Base-by-base conservation (phyloP, 2,888 invertebrate species). In the Amiota minor region DNA sequence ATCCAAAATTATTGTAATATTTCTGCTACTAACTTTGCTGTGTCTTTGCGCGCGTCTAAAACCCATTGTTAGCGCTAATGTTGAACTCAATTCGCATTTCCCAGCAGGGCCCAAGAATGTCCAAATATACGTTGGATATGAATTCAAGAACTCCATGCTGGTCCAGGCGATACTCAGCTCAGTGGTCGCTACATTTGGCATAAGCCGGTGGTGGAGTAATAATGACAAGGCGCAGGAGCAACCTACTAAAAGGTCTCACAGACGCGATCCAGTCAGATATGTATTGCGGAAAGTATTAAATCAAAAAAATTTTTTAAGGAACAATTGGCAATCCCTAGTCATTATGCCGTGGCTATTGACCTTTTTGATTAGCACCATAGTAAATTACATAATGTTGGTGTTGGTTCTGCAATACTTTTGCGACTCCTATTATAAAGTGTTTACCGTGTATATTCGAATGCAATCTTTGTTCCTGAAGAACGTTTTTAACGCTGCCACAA, bases 331-430 rank as follows among this genome's bases (percentile, higher is more conserved):
- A 2, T 35, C 35, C 0, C 78, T 74, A 16, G 14, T 71, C 1
- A 1, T 35, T 1, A 8, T 71, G 35, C 86, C 82, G 8, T 82
- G 84, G 84, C 18, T 77, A 11, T 11, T 61, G n/a, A 82, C 80
- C 8, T 75, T 75, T 14, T 2, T 79, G 12, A n/a, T 72, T 16
- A 76, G 77, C 14, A 73, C 65, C 4, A 9, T 75, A 8, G 47
- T 76, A 9, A 84, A 81, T 49, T 78, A 72, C 14, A 35, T 61
- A 1, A 74, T 72, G 1, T 53, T 82, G 0, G 72, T 83, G 62
- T 12, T 82, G 70, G 71, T 86, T 14, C 75, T 85, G 49, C 71
- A 71, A 12, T 81, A 82, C 55, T 82, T 81, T 14, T 85, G 82
- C 67, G 70, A 72, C 10, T 68, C 83, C 2, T 61, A 71, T 10